Evolutionary conservation across 1,140 invertebrate genomes (phyloP).

Genomic region (Cotesia chilonis): DNA sequence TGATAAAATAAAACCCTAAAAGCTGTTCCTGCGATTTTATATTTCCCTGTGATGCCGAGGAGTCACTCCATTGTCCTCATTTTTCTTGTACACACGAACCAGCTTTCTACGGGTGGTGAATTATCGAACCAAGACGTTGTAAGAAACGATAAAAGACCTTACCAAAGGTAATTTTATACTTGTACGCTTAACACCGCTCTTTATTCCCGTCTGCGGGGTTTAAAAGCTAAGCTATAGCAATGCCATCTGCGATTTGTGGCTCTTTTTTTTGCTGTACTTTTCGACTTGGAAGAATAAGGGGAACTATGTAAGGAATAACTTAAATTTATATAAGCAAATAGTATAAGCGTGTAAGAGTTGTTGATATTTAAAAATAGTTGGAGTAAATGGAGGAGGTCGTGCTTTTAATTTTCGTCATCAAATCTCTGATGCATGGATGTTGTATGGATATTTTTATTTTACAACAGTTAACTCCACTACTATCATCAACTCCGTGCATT

Average conservation of each 20-base stretch:
- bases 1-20: conserved; percentile 12
- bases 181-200: neutral
- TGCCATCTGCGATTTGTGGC: too few relatives aligned
- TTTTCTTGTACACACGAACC: conserved; percentile 53
- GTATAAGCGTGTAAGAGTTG: too few relatives aligned
- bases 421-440: neutral
- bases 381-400: too few relatives aligned
- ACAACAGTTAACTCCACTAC: conserved; percentile 58
- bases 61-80: conserved; percentile 64
- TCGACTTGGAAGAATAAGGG: too few relatives aligned
- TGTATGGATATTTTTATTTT: conserved; percentile 37
- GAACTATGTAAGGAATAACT: too few relatives aligned
- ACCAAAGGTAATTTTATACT: conserved; percentile 5
- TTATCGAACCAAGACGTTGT: conserved; percentile 4
- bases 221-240: too few relatives aligned
- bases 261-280: too few relatives aligned
- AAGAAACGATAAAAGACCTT: neutral
- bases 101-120: neutral
- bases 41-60: conserved; percentile 65
- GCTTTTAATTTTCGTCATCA: conserved; percentile 16
- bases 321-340: too few relatives aligned
- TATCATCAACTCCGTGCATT: conserved; percentile 63
- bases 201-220: too few relatives aligned
- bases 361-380: neutral
- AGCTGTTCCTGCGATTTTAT: conserved; percentile 57